Base-by-base conservation (phyloP, 1,140 invertebrate species). In the Agrilus planipennis region DNA sequence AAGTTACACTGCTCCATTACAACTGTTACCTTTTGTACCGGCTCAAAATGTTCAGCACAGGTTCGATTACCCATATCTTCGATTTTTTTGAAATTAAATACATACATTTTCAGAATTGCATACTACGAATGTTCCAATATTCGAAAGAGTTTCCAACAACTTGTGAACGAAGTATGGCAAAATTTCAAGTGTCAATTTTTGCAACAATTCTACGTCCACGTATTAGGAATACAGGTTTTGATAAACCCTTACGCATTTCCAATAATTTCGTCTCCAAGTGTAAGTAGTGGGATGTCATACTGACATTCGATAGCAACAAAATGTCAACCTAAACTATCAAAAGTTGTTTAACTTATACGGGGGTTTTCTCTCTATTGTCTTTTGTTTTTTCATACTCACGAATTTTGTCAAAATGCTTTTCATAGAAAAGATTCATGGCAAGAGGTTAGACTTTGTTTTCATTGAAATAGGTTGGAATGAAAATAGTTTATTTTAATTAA, bases 201-300 rank as follows among this genome's bases (percentile, higher is more conserved):
- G 34, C 89, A 90, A 59, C 89, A 94, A 63, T 79, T 90, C 59
- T 89, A 93, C 56, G 84, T 91, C 4, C 65, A 92, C 17, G 79
- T 94, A 0, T 64, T 92, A 9, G 89, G 88, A 0, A 66, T 91
- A 16, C 89, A 92, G 56, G 85, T 94, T 2, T 73, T 94, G 25
- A 89, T 89, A 10, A 94, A 94, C 71, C 88, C 89, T 9, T 60
- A 58, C 28, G 53, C 54, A 3, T 50, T 58, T n/a, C 54, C 55
- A 41, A 15, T 36, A 3, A 18, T 44, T 27, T 48, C 54, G 29
- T 41, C 47, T 16, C 41, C 41, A 27, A 49, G 52, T 37, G 52
- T 54, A 49, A 45, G 30, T 25, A 7, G 23, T 25, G 23, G 23
- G 23, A 11, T 5, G 11, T 6, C 29, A 10, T 16, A 31, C 10